A percentile compares a stretch with the other conserved stretches of the same genome.
These are phyloP conservation scores for Pantherophis alleghaniensis DNA, from an alignment of 2,797 vertebrate species.

Conservation along the genomic window DNA sequence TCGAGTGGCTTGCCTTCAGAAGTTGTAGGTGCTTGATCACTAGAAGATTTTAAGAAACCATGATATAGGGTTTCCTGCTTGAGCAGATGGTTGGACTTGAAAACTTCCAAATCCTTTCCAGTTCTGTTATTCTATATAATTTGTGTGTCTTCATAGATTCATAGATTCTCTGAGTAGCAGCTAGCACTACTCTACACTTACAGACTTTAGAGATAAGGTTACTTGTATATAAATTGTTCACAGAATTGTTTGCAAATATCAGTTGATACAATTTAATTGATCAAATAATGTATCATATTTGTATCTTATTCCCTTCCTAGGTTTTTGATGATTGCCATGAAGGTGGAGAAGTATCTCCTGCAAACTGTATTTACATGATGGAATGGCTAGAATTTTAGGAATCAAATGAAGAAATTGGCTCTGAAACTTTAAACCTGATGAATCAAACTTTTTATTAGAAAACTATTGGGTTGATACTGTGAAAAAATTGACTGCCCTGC, in stretches of 20 bases:
- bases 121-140: background rate
- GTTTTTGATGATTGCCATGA: slow-evolving; percentile 96
- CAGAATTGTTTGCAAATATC: background rate
- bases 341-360: slow-evolving; percentile 94
- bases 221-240: background rate
- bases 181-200: background rate
- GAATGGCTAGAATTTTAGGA: slow-evolving; percentile 92
- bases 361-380: slow-evolving; percentile 90
- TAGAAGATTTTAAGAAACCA: no score
- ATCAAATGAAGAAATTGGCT: slow-evolving; percentile 17
- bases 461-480: background rate
- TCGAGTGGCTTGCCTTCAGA: no score
- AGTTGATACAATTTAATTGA: background rate
- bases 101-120: background rate
- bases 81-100: background rate
- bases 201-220: background rate
- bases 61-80: background rate
- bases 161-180: background rate
- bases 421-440: slow-evolving; percentile 8
- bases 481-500: background rate
- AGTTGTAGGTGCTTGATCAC: no score
- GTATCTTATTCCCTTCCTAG: slow-evolving; percentile 66
- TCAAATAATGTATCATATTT: background rate
- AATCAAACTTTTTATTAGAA: slow-evolving; percentile 17
- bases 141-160: background rate